Conservation (phyloP, 2,797 vertebrate species). For the Oreortyx pictus region DNA sequence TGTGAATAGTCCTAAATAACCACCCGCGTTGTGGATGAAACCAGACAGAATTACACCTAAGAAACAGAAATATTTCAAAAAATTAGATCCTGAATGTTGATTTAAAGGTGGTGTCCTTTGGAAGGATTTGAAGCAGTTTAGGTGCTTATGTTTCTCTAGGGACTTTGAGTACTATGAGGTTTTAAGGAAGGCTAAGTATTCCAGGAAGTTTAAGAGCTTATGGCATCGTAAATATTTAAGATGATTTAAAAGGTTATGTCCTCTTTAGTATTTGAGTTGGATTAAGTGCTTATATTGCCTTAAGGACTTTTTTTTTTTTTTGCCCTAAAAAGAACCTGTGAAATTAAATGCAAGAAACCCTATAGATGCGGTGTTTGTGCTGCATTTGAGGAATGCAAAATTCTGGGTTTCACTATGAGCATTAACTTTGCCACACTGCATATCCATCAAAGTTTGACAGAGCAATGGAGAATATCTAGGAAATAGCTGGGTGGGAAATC, state of each 20-base stretch:
- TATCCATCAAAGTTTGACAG: not conserved
- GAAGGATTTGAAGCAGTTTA: constrained; percentile 70
- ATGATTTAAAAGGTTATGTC: constrained; percentile 78
- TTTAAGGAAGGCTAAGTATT: constrained; percentile 75
- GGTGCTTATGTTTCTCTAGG: constrained; percentile 67
- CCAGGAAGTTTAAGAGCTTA: constrained; percentile 77
- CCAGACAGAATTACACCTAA: constrained; percentile 27
- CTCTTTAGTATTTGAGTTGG: constrained; percentile 75
- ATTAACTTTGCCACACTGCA: not conserved
- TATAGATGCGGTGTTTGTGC: constrained; percentile 25
- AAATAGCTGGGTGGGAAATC: not conserved
- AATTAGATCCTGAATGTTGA: constrained; percentile 22
- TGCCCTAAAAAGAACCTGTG: constrained; percentile 37
- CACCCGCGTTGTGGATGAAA: constrained; percentile 15
- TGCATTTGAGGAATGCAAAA: constrained; percentile 31
- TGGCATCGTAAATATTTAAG: constrained; percentile 78
- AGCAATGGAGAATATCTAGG: not conserved
- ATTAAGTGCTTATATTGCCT: constrained; percentile 78
- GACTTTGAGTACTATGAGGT: constrained; percentile 64
- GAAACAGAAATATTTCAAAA: constrained; percentile 63
- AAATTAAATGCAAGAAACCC: constrained; percentile 35
- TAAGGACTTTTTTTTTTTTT: constrained; percentile 67
- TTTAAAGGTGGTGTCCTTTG: constrained; percentile 75
- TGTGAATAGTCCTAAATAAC: constrained; percentile 4
- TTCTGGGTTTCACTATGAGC: not conserved